Conservation (phyloP, 2,888 invertebrate genomes). For the Trissoscelio sp. region DNA sequence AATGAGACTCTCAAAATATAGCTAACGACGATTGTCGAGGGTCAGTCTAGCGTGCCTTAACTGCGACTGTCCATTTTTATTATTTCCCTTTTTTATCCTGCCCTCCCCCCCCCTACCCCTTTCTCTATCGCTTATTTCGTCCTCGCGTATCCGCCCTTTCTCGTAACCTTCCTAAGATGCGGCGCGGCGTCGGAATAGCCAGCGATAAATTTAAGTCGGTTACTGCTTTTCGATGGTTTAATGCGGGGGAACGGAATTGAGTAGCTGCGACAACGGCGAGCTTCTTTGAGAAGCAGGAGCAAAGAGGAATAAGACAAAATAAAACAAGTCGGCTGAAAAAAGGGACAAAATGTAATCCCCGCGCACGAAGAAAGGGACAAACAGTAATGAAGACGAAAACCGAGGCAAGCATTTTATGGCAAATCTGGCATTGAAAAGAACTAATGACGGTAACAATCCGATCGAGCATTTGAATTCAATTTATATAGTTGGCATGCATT, state of each 20-base stretch:
- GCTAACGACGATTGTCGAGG: constrained; percentile 81
- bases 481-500: constrained; percentile 60
- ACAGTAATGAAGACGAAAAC: constrained; percentile 70
- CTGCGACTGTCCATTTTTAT: constrained; percentile 81
- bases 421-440: constrained; percentile 68
- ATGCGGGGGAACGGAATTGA: constrained; percentile 78
- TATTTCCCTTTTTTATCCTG: constrained; percentile 74
- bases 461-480: constrained; percentile 51
- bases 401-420: constrained; percentile 68
- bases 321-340: constrained; percentile 44
- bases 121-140: constrained; percentile 65
- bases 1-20: constrained; percentile 81
- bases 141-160: constrained; percentile 54
- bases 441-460: constrained; percentile 70
- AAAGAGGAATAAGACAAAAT: constrained; percentile 60
- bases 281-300: constrained; percentile 65
- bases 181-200: constrained; percentile 76
- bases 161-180: constrained; percentile 64
- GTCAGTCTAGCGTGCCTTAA: constrained; percentile 81
- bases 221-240: constrained; percentile 81
- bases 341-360: constrained; percentile 64
- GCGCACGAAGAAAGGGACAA: constrained; percentile 59
- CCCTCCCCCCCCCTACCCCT: constrained; percentile 56
- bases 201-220: constrained; percentile 81
- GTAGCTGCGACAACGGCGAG: constrained; percentile 77